These are phyloP conservation scores for Palloptera scutellata DNA, from an alignment of 2,888 invertebrate species.

Conservation along the genomic window DNA sequence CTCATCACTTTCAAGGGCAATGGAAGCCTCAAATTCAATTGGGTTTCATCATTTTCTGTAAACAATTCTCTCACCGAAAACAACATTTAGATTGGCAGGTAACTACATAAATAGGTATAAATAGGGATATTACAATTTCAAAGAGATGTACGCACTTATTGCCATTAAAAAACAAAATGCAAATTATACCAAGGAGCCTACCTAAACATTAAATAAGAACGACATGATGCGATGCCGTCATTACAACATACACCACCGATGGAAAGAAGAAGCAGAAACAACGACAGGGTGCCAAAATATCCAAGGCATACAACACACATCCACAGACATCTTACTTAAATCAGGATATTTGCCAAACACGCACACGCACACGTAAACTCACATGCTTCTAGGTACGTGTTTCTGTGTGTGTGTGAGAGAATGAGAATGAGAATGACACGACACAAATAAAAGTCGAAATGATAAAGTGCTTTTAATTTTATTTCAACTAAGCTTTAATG, in stretches of 20 bases:
- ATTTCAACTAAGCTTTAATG: slow-evolving; percentile 26
- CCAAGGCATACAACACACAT: neutral
- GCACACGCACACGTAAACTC: neutral
- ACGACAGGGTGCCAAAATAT: slow-evolving; percentile 1
- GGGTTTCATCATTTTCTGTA: neutral
- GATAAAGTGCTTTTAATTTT: slow-evolving; percentile 38
- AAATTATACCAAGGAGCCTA: neutral
- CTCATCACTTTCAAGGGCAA: no score
- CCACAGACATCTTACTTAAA: neutral
- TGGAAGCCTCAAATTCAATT: no score
- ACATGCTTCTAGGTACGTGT: neutral
- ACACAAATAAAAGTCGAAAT: slow-evolving; percentile 32
- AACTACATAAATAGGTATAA: slow-evolving; percentile 43
- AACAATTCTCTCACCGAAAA: neutral
- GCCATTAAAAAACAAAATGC: neutral
- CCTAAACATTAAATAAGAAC: neutral
- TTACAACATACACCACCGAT: neutral
- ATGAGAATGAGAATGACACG: neutral
- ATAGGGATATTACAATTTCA: slow-evolving; percentile 34
- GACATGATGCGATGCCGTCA: slow-evolving; percentile 6
- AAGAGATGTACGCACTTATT: slow-evolving; percentile 25
- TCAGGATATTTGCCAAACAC: neutral
- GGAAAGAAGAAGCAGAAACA: neutral
- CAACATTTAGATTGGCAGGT: slow-evolving; percentile 16
- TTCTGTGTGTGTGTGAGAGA: neutral